Evolutionary conservation across 2,797 vertebrate genomes (phyloP).

Genomic region (Erethizon dorsatum): DNA sequence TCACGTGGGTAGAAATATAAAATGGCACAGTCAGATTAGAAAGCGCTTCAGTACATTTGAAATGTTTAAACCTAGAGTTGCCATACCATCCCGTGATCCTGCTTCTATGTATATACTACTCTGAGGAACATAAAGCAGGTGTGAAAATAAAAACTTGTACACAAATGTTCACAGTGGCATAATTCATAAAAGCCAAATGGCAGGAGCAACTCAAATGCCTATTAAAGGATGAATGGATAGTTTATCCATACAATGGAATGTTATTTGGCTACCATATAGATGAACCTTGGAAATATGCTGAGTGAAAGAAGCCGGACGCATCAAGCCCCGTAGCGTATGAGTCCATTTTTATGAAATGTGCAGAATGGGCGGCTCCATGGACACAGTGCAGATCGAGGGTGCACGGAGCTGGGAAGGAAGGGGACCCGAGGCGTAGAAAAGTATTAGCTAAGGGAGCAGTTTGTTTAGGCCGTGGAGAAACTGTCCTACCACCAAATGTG

Average conservation of each 20-base stretch:
- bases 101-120: neutral
- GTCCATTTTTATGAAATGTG: neutral
- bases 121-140: neutral
- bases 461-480: neutral
- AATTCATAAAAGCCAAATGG: neutral
- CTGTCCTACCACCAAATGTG: neutral
- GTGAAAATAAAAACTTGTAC: neutral
- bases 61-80: neutral
- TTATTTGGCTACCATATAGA: rapidly evolving
- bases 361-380: neutral
- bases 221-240: too few species aligned
- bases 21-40: neutral
- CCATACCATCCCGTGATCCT: neutral
- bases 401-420: too few species aligned
- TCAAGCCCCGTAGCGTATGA: neutral
- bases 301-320: neutral
- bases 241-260: neutral
- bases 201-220: neutral
- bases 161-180: neutral
- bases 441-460: neutral
- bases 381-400: neutral
- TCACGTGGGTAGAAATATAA: neutral
- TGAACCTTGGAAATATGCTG: neutral
- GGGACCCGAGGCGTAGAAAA: rapidly evolving
- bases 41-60: neutral